A percentile compares a stretch with the other conserved stretches of the same genome.
Evolutionary conservation across 2,888 invertebrate genomes (phyloP).

Genomic region (Protodeltote pygarga): DNA sequence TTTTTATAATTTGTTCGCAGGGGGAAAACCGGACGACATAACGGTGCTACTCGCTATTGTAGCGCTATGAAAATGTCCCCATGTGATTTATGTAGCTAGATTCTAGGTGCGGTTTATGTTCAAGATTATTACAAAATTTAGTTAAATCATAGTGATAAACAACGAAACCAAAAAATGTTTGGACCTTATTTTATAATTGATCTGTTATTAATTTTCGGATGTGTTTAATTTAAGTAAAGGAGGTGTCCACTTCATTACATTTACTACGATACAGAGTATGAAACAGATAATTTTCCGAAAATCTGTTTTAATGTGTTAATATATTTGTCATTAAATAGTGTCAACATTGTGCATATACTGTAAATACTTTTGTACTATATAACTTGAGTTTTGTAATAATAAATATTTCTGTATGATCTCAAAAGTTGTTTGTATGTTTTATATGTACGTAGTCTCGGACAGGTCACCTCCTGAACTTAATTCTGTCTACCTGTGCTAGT

Average conservation of each 20-base stretch:
- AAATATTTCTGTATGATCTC: slow-evolving; percentile 50
- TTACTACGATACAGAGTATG: slow-evolving; percentile 25
- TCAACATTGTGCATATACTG: slow-evolving; percentile 43
- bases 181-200: slow-evolving; percentile 37
- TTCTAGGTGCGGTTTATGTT: slow-evolving; percentile 67
- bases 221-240: slow-evolving; percentile 37
- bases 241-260: slow-evolving; percentile 42
- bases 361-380: slow-evolving; percentile 47
- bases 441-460: slow-evolving; percentile 13
- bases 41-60: slow-evolving; percentile 98
- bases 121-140: slow-evolving; percentile 66
- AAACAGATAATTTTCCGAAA: slow-evolving; percentile 25
- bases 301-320: slow-evolving; percentile 39
- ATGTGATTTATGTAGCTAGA: slow-evolving; percentile 71
- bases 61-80: slow-evolving; percentile 89
- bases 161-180: slow-evolving; percentile 74
- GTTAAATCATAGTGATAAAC: slow-evolving; percentile 67
- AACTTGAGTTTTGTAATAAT: slow-evolving; percentile 34
- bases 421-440: slow-evolving; percentile 41
- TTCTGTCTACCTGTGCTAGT: slow-evolving; percentile 25
- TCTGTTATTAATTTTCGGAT: slow-evolving; percentile 32
- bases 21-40: slow-evolving; percentile 99
- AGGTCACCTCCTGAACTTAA: slow-evolving; percentile 49
- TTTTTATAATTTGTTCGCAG: slow-evolving; percentile 85
- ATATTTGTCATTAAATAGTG: slow-evolving; percentile 40